Evolutionary conservation across 2,113 vertebrate species (phyloP), one percentile per base, ranked within the genome.

Genomic region (Spea multiplicata): DNA sequence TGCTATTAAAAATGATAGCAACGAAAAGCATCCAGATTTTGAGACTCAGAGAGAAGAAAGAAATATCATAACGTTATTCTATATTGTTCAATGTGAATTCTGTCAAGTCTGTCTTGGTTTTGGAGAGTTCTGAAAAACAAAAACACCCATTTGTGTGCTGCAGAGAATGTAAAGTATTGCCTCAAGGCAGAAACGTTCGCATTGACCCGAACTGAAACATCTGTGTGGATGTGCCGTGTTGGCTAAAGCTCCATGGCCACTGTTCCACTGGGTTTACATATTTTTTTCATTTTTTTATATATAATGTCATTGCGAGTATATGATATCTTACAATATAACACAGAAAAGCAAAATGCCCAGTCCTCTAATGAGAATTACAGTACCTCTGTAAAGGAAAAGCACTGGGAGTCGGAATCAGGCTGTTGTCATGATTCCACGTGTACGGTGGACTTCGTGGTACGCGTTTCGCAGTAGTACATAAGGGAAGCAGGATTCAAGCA

Each of bases 401-500:
- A 30, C 30, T 30, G 30, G 30, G 30, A 30, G 30, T 30, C 2
- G 3, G 4, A 73, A 67, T 76, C 10, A 45, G 78, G 13, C 47
- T 70, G 70, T 17, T 85, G 86, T 80, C 52, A 84, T 74, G 87
- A 76, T 66, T 91, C 45, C 76, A n/a, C 90, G 89, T 47, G 88
- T 69, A 66, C 86, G 89, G 87, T 93, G 93, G 52, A 96, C 94
- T 71, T 96, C 95, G 55, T 94, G 92, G 88, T 95, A 97, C 59
- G 96, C 94, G 12, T 98, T 98, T 45, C 96, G 89, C 44, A 97
- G 93, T 48, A 97, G 90, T 14, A 94, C 95, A 0, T 97, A 97
- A 0, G 96, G 96, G 82, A 98, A 98, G 82, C 94, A 95, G 84
- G 86, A 90, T 86, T 98, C 96, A 89, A 98, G 85, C 92, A 97